Percentiles rank a stretch among this genome's conserved stretches.
Evolutionary conservation across 2,113 vertebrate genomes (phyloP).

Genomic region (Setophaga kirtlandii): DNA sequence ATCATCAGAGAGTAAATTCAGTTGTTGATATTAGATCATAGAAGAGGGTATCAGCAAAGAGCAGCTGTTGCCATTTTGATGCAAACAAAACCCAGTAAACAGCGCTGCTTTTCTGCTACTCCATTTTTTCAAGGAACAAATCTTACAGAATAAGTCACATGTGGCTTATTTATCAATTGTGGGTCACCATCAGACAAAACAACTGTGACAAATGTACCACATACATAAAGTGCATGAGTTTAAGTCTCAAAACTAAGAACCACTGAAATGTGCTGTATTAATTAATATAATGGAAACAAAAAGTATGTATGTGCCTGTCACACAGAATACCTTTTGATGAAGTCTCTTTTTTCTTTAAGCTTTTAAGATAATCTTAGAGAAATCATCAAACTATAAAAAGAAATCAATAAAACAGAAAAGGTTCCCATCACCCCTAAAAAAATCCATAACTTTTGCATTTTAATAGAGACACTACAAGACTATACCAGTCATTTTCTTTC

Average conservation of each 20-base stretch:
- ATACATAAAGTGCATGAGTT: neutral
- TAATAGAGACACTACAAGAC: slow-evolving; percentile 79
- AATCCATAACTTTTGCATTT: slow-evolving; percentile 83
- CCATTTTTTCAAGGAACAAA: neutral
- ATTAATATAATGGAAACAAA: slow-evolving; percentile 37
- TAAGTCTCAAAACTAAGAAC: neutral
- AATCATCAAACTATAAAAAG: slow-evolving; percentile 87
- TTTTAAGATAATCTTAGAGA: slow-evolving; percentile 85
- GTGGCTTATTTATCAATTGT: neutral
- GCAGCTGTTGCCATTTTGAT: neutral
- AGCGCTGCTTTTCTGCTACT: neutral
- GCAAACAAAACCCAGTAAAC: neutral
- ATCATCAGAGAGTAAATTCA: slow-evolving; percentile 4
- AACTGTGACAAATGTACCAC: neutral
- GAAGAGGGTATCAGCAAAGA: neutral
- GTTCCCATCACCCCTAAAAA: slow-evolving; percentile 79
- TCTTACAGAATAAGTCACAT: neutral
- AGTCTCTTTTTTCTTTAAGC: slow-evolving; percentile 78
- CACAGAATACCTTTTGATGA: slow-evolving; percentile 76
- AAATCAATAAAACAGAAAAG: slow-evolving; percentile 85
- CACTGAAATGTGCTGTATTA: neutral
- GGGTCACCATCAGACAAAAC: neutral
- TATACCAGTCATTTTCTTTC: slow-evolving; percentile 77
- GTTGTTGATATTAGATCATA: neutral
- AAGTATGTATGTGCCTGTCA: slow-evolving; percentile 57